Base-by-base conservation (phyloP, 2,888 invertebrate species). In the Pterostichus niger region DNA sequence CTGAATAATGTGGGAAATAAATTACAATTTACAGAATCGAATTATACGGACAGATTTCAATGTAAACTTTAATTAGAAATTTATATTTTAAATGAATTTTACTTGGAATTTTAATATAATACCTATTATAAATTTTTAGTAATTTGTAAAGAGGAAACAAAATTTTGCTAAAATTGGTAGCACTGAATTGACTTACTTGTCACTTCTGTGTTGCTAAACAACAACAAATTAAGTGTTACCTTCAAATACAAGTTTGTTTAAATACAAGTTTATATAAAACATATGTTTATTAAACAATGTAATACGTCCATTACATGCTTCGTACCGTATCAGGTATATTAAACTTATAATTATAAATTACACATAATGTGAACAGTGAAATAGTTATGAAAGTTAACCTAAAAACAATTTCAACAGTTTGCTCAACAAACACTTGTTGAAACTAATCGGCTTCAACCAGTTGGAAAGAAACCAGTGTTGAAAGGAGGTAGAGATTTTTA, bases 401-500 rank as follows among this genome's bases (percentile, higher is more conserved):
- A 40, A 75, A 75, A 75, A 75, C 44, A 15, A 46, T 73, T 44
- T 46, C 46, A 73, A 68, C 44, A 17, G 44, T 44, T 17, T 44
- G 46, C 40, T 71, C 0, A 49, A 68, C 44, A 80, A 52, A 80
- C 80, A 71, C 80, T 80, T 71, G 80, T 80, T 80, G 80, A 80
- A 80, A 64, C 64, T 49, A 17, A 64, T 79, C 52, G 31, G 40
- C 59, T 9, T 10, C 59, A 24, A 78, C 49, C 54, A 35, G 49
- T 49, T 77, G 49, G 35, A 56, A 82, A 75, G 46, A 76, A 77
- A 77, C 61, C 75, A 49, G 77, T 83, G 61, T 76, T 73, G 40
- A 80, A 71, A 82, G 49, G 64, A 40, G 79, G 52, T 52, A 59
- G 61, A 76, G 76, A 83, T 77, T 83, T 82, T 83, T 83, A 83